These are phyloP conservation scores for Falco punctatus DNA, from an alignment of 2,113 vertebrate genomes.

Conservation along the genomic window DNA sequence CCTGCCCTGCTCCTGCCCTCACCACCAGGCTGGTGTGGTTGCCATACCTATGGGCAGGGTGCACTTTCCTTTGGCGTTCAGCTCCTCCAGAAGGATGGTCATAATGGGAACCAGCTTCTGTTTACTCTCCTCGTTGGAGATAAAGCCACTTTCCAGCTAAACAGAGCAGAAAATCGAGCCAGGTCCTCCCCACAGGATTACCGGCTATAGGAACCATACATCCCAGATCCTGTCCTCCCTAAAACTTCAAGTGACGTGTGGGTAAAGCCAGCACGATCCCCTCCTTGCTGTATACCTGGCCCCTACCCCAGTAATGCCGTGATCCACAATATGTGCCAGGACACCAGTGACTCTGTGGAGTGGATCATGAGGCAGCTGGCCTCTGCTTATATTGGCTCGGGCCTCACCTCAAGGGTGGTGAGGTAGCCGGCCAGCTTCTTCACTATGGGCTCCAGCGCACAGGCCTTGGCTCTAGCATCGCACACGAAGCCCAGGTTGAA, in stretches of 20 bases:
- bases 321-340: accelerated
- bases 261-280: not conserved
- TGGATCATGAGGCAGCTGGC: accelerated
- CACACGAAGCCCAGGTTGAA: constrained; percentile 97
- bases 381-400: accelerated
- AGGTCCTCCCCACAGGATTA: not conserved
- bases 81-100: constrained; percentile 93
- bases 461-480: constrained; percentile 91
- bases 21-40: accelerated
- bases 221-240: accelerated
- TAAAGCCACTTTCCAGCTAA: constrained; percentile 95
- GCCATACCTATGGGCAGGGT: constrained; percentile 85
- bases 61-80: constrained; percentile 93
- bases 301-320: not conserved
- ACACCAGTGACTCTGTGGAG: not conserved
- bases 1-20: accelerated
- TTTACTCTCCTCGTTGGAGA: constrained; percentile 96
- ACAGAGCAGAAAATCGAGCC: not conserved
- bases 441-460: constrained; percentile 93
- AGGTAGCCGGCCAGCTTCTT: constrained; percentile 97
- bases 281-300: not conserved
- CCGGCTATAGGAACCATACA: accelerated
- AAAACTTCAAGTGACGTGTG: not conserved
- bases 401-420: constrained; percentile 92
- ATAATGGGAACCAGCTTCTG: constrained; percentile 96